These are phyloP conservation scores for Saturnia pavonia DNA, from an alignment of 2,888 invertebrate genomes.

Conservation along the genomic window DNA sequence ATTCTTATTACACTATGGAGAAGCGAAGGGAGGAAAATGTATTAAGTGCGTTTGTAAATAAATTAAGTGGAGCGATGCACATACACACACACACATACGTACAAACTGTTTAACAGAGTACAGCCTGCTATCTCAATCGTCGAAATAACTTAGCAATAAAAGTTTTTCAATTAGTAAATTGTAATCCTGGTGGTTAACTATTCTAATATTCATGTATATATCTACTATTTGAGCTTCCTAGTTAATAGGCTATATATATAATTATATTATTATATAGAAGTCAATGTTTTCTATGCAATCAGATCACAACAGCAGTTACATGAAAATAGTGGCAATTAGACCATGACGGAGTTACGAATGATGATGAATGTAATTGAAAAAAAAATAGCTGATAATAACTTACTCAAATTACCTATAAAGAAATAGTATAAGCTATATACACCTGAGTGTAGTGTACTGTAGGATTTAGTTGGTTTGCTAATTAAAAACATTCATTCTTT, in stretches of 20 bases:
- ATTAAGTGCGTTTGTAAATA: constrained; percentile 15
- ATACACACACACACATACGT: background rate
- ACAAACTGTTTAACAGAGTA: background rate
- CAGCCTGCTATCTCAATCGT: background rate
- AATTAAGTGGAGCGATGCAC: background rate
- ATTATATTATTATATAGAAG: too few relatives aligned
- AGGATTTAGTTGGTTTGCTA: background rate
- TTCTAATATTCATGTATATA: too few relatives aligned
- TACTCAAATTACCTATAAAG: too few relatives aligned
- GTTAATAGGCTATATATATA: too few relatives aligned
- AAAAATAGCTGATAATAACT: too few relatives aligned
- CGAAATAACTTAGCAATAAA: background rate
- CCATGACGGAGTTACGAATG: too few relatives aligned
- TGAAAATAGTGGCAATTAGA: too few relatives aligned
- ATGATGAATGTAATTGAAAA: too few relatives aligned
- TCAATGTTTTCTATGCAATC: too few relatives aligned
- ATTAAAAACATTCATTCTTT: background rate
- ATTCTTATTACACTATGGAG: constrained; percentile 27
- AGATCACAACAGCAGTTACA: too few relatives aligned
- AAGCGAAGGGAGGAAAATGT: constrained; percentile 21
- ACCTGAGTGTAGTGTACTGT: background rate
- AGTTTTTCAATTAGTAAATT: background rate
- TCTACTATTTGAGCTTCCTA: background rate
- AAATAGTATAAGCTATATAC: background rate
- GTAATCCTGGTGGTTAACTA: background rate